A percentile compares a stretch with the other conserved stretches of the same genome.
Evolutionary conservation across 2,888 invertebrate species (phyloP).

Genomic region (Diaphora mendica): DNA sequence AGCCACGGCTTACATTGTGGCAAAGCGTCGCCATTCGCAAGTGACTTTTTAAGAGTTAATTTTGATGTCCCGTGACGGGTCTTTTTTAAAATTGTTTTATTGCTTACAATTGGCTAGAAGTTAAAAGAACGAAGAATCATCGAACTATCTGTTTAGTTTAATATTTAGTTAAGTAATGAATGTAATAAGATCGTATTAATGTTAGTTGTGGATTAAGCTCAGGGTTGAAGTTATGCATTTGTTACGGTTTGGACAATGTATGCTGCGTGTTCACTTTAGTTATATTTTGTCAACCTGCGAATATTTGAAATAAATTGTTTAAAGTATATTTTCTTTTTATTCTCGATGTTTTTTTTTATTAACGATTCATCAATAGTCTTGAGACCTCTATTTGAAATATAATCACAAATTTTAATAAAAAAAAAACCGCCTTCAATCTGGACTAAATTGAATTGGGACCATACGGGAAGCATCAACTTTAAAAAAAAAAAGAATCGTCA

Average conservation of each 20-base stretch:
- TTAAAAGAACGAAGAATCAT: neutral
- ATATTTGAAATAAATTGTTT: slow-evolving; percentile 45
- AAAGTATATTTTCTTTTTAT: slow-evolving; percentile 6
- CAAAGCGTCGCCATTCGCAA: neutral
- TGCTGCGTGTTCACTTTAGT: slow-evolving; percentile 45
- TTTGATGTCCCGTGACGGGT: too few relatives aligned
- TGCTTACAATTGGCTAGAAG: neutral
- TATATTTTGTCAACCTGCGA: slow-evolving; percentile 41
- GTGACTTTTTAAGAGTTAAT: neutral
- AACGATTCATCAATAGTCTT: too few relatives aligned
- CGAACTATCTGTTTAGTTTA: neutral
- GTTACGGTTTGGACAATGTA: slow-evolving; percentile 4
- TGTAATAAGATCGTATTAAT: neutral
- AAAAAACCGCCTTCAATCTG: too few relatives aligned
- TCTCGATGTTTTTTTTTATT: neutral
- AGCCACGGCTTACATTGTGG: too few relatives aligned
- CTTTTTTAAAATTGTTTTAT: neutral
- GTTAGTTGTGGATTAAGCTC: slow-evolving; percentile 1
- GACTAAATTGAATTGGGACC: too few relatives aligned
- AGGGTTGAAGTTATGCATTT: neutral
- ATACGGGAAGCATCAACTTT: too few relatives aligned
- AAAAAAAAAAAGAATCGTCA: too few relatives aligned
- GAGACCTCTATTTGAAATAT: too few relatives aligned
- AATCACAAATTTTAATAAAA: too few relatives aligned
- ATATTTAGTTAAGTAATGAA: neutral